Conservation (phyloP, 2,113 vertebrate species). For the Leptodactylus fuscus region DNA sequence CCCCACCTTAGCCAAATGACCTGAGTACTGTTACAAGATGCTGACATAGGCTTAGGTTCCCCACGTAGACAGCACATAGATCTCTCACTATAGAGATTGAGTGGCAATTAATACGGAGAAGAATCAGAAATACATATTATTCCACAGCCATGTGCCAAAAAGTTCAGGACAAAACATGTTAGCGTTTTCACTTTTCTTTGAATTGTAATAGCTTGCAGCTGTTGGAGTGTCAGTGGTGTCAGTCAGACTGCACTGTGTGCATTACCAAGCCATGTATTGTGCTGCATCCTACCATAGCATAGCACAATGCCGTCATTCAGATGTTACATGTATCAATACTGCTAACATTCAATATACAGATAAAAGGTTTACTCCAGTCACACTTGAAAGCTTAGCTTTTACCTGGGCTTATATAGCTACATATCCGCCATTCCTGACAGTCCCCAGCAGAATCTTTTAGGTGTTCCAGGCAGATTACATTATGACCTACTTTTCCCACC, state of each 20-base stretch:
- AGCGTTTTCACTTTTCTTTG: neutral
- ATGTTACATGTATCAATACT: neutral
- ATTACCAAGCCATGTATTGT: too few species aligned
- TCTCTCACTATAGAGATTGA: conserved; percentile 25
- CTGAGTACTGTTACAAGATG: neutral
- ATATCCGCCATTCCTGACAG: neutral
- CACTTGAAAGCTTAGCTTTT: neutral
- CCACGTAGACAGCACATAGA: conserved; percentile 23
- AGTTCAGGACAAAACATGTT: conserved; percentile 41
- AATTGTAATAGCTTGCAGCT: neutral
- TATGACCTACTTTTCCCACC: too few species aligned
- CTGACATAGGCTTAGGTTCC: conserved; percentile 10
- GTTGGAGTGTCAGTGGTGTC: too few species aligned
- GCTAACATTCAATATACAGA: neutral
- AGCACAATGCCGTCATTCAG: neutral
- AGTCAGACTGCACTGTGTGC: too few species aligned
- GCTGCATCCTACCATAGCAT: too few species aligned
- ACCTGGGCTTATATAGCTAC: neutral
- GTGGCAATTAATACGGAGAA: conserved; percentile 31
- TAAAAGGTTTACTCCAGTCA: neutral
- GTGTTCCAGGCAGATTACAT: neutral
- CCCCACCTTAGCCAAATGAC: conserved; percentile 56
- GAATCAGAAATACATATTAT: conserved; percentile 31
- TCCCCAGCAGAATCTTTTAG: neutral
- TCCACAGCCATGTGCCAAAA: conserved; percentile 30